A percentile compares a stretch with the other conserved stretches of the same genome.
These are phyloP conservation scores for Pipistrellus pipistrellus DNA, from an alignment of 2,797 vertebrate genomes.

Conservation along the genomic window DNA sequence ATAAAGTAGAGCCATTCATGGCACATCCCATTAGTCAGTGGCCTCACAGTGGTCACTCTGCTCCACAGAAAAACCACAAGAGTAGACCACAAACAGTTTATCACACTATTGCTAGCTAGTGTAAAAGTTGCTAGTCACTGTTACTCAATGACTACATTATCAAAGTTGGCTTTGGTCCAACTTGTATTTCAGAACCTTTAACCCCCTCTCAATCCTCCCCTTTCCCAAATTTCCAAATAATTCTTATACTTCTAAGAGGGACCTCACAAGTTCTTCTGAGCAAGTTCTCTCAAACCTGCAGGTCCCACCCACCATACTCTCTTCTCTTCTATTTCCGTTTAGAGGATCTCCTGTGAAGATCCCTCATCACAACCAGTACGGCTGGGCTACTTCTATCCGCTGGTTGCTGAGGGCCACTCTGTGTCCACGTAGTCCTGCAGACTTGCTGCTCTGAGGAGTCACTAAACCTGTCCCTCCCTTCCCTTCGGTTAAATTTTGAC, in stretches of 20 bases:
- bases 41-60: neutral
- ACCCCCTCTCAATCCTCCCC: neutral
- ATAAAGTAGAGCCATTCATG: neutral
- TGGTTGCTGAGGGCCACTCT: neutral
- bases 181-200: neutral
- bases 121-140: neutral
- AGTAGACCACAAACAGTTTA: neutral
- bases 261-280: neutral
- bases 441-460: neutral
- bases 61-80: neutral
- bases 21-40: neutral
- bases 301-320: rapidly evolving
- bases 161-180: neutral
- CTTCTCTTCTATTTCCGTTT: neutral
- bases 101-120: neutral
- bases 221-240: neutral
- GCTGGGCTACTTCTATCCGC: too few relatives aligned
- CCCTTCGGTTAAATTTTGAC: neutral
- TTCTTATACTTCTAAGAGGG: neutral
- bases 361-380: neutral
- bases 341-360: neutral
- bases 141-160: neutral
- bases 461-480: neutral
- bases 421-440: neutral
- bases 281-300: neutral